phyloP scores from a whole-genome alignment of 2,888 invertebrate species.

The Amblyjoppa proteus region DNA sequence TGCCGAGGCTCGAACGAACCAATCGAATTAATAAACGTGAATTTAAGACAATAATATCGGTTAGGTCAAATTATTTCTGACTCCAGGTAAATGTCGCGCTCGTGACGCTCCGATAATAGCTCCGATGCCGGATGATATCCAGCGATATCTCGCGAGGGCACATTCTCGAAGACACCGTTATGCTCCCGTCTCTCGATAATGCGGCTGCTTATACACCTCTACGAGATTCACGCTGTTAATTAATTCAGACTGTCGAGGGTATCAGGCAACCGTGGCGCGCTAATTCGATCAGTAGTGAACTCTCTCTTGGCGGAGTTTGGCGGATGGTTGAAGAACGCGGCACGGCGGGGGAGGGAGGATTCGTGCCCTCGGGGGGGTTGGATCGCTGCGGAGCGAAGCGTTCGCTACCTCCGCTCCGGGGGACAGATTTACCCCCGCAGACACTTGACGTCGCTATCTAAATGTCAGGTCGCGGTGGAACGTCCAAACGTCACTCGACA shows the following conservation, averaged over 20 bases:
- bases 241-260: conserved; percentile 84
- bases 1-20: conserved; percentile 12
- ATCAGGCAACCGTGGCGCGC: conserved; percentile 83
- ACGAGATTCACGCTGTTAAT: conserved; percentile 81
- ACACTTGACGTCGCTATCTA: conserved; percentile 84
- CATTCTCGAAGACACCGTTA: conserved; percentile 9
- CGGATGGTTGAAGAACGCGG: conserved; percentile 61
- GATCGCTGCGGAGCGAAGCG: conserved; percentile 64
- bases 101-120: conserved; percentile 18
- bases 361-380: conserved; percentile 39
- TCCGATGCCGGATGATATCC: neutral
- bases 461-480: conserved; percentile 79
- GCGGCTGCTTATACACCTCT: conserved; percentile 77
- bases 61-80: conserved; percentile 32
- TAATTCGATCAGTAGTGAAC: conserved; percentile 84
- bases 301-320: conserved; percentile 77
- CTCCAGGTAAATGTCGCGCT: conserved; percentile 22
- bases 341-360: conserved; percentile 58
- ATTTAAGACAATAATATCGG: neutral
- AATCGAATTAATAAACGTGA: conserved; percentile 39
- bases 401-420: conserved; percentile 74
- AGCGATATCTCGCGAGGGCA: neutral
- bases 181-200: conserved; percentile 79
- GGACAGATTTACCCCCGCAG: conserved; percentile 82
- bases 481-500: conserved; percentile 81